Base-by-base conservation (phyloP, 2,888 invertebrate species). In the Cyclophora albipunctata region DNA sequence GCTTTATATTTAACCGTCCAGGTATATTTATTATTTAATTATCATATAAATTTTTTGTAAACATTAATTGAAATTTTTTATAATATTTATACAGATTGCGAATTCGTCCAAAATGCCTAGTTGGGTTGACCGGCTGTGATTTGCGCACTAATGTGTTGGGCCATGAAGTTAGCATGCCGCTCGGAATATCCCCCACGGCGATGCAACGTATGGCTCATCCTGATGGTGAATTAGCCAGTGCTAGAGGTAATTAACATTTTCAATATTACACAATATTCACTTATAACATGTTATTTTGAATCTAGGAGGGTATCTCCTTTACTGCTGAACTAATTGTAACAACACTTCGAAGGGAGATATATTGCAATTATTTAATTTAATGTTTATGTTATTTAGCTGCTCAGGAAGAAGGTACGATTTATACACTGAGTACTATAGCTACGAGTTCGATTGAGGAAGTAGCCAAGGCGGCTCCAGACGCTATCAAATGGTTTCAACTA, bases 131-230 rank as follows among this genome's bases (percentile, higher is more conserved):
- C 0, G 79, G 85, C 20, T 81, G 93, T 63, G 91, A 93, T 64
- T 82, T 92, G 37, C 82, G 89, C 4, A 92, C 93, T 1, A 89
- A 81, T 1, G 81, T 95, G 41, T 81, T 95, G 34, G 95, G 95
- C 0, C 74, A 90, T 40, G 88, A 84, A 51, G 82, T 95, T 1
- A 84, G 92, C 2, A 91, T 95, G 84, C 95, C 96, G 0, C 72
- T 95, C 41, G 97, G 96, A 5, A 91, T 97, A 54, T 92, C 97
- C 0, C 97, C 98, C 0, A 94, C 96, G 2, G 97, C 97, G 0
- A 96, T 97, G 95, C 97, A 97, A 77, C 91, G 91, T 66, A 93
- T 98, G 95, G 97, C 97, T 0, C 95, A 97, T 84, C 92, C 94
- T 0, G 94, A 96, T 20, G 98, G 98, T 4, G 98, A 98, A 86